A percentile compares a stretch with the other conserved stretches of the same genome.
Conservation (phyloP, 2,797 vertebrate species). For the Darevskia nairensis region DNA sequence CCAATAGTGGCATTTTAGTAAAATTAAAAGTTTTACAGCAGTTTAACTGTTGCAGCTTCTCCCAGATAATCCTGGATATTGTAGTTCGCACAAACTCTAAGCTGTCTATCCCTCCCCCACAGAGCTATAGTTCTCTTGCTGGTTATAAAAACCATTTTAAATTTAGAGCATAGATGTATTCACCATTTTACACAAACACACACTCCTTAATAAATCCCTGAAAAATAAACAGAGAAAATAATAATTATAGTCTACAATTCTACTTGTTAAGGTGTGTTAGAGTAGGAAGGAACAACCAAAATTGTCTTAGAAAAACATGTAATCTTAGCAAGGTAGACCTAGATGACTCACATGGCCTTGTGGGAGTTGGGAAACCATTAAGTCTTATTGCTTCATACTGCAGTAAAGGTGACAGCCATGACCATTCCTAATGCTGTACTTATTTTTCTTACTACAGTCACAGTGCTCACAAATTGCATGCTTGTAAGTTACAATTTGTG, state of each 20-base stretch:
- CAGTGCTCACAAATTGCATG: neutral
- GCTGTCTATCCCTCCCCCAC: neutral
- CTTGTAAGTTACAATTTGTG: neutral
- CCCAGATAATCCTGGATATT: neutral
- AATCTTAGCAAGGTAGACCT: neutral
- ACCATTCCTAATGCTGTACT: neutral
- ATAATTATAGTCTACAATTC: neutral
- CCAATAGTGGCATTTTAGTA: neutral
- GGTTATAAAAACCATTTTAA: neutral
- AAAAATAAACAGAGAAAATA: conserved; percentile 8
- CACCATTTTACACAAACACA: neutral
- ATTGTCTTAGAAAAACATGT: neutral
- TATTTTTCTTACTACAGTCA: neutral
- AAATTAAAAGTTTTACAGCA: neutral
- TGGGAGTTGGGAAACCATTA: neutral
- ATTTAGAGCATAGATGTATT: neutral
- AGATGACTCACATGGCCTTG: neutral
- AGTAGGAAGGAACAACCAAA: neutral
- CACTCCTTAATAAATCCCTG: neutral
- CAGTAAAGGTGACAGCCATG: neutral
- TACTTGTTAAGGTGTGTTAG: neutral
- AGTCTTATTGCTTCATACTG: neutral
- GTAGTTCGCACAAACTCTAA: neutral
- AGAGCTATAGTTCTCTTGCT: neutral
- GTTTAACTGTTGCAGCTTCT: neutral